These are phyloP conservation scores for Drosophila peninsularis DNA, from an alignment of 2,888 invertebrate species.

Conservation along the genomic window DNA sequence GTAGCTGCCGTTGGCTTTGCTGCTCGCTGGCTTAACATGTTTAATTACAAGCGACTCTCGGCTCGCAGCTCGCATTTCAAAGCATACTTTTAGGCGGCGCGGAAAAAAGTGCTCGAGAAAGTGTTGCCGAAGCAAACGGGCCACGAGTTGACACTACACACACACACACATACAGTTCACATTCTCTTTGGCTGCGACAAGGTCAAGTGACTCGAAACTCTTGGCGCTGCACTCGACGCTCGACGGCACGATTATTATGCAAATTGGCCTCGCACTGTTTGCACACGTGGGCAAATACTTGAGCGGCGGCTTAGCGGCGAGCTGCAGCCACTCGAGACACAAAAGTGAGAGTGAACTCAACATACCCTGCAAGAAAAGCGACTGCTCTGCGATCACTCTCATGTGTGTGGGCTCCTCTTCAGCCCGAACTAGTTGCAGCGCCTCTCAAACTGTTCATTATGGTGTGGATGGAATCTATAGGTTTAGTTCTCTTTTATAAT, in stretches of 20 bases:
- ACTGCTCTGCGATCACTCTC: background rate
- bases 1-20: too few relatives aligned
- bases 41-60: slow-evolving; percentile 59
- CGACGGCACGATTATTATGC: slow-evolving; percentile 68
- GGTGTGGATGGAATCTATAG: too few relatives aligned
- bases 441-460: background rate
- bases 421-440: background rate
- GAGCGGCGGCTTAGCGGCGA: slow-evolving; percentile 42
- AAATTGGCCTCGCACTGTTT: slow-evolving; percentile 74
- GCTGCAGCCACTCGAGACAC: slow-evolving; percentile 59
- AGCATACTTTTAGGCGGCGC: slow-evolving; percentile 75
- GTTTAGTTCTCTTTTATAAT: too few relatives aligned
- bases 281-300: slow-evolving; percentile 73
- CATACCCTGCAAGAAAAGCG: background rate
- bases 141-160: slow-evolving; percentile 18
- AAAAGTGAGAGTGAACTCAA: slow-evolving; percentile 20
- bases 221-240: slow-evolving; percentile 37
- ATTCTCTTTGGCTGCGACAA: slow-evolving; percentile 41
- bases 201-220: slow-evolving; percentile 59
- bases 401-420: background rate
- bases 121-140: slow-evolving; percentile 72
- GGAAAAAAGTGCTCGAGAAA: slow-evolving; percentile 75
- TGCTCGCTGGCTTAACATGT: slow-evolving; percentile 49
- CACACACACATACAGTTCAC: background rate
- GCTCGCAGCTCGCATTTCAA: slow-evolving; percentile 52